Conservation (phyloP, 2,113 vertebrate genomes). For the Sturnus vulgaris region DNA sequence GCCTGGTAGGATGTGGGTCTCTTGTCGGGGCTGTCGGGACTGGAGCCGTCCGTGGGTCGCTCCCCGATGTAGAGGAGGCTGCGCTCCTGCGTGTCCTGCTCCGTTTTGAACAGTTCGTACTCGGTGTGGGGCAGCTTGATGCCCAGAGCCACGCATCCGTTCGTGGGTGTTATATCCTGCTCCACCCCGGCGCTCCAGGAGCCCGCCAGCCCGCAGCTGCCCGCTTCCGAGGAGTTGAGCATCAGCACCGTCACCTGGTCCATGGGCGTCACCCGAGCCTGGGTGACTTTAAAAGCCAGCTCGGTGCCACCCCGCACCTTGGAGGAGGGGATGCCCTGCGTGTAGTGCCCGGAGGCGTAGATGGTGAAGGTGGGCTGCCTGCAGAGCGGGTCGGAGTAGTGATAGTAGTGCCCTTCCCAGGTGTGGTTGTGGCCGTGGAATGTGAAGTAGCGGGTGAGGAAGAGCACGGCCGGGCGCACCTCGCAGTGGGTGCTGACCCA, state of each 20-base stretch:
- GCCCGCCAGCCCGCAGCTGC: conserved; percentile 77
- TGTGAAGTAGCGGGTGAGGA: conserved; percentile 84
- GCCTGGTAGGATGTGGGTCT: conserved; percentile 87
- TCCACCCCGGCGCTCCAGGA: conserved; percentile 78
- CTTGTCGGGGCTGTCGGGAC: conserved; percentile 77
- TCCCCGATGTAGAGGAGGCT: conserved; percentile 84
- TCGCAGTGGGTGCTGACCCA: conserved; percentile 87
- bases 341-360: conserved; percentile 80
- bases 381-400: conserved; percentile 86
- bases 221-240: conserved; percentile 75
- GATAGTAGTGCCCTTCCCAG: conserved; percentile 85
- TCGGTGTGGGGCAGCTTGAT: conserved; percentile 88
- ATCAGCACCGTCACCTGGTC: conserved; percentile 71
- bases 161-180: conserved; percentile 83
- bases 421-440: conserved; percentile 74
- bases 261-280: conserved; percentile 75
- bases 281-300: conserved; percentile 82
- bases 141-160: conserved; percentile 81
- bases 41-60: conserved; percentile 86
- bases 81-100: conserved; percentile 73
- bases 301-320: conserved; percentile 77
- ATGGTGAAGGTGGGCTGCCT: conserved; percentile 83
- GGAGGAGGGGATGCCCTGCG: conserved; percentile 71
- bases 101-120: conserved; percentile 85
- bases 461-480: conserved; percentile 82